Evolutionary conservation across 2,797 vertebrate genomes (phyloP).

Genomic region (Clamator glandarius): DNA sequence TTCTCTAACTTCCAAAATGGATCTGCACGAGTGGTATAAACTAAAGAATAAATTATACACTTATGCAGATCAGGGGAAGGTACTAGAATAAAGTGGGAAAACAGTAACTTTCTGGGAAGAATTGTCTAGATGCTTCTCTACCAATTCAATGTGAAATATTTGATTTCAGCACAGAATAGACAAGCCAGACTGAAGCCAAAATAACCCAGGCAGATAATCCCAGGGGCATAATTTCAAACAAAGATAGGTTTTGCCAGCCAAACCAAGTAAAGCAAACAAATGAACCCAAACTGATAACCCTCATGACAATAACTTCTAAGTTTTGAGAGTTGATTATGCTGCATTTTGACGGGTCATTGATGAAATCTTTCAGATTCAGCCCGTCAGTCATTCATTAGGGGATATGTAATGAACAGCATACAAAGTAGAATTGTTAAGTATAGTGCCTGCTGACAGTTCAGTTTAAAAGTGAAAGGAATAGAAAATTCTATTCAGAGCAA

Average conservation of each 20-base stretch:
- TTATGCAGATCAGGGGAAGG: neutral
- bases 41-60: neutral
- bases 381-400: constrained; percentile 47
- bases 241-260: constrained; percentile 36
- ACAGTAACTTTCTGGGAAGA: neutral
- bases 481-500: constrained; percentile 7
- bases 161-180: neutral
- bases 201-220: neutral
- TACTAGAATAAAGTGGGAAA: neutral
- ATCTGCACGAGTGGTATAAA: neutral
- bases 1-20: neutral
- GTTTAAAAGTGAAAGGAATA: constrained; percentile 34
- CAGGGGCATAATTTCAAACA: constrained; percentile 19
- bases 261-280: constrained; percentile 38
- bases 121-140: neutral
- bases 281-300: constrained; percentile 21
- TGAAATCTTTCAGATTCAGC: constrained; percentile 30
- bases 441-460: constrained; percentile 34
- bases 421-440: constrained; percentile 36
- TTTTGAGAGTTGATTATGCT: constrained; percentile 32
- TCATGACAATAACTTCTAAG: neutral
- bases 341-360: constrained; percentile 22
- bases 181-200: constrained; percentile 4
- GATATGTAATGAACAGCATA: constrained; percentile 21
- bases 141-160: neutral